Conservation (phyloP, 2,888 invertebrate genomes). For the Harpalus rubripes region DNA sequence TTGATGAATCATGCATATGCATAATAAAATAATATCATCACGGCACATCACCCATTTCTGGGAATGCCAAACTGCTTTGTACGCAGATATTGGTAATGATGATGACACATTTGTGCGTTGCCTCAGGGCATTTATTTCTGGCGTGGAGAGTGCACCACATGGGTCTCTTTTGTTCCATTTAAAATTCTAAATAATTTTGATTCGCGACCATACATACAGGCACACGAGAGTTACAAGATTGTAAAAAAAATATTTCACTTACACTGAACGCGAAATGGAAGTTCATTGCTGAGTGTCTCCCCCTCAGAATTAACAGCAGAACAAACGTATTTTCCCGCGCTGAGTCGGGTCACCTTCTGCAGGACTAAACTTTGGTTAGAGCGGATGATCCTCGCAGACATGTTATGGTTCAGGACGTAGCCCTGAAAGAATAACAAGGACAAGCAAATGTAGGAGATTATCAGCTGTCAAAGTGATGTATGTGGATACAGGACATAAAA, state of each 20-base stretch:
- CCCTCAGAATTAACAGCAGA: slow-evolving; percentile 93
- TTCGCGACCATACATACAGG: too few relatives aligned
- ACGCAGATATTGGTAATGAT: too few relatives aligned
- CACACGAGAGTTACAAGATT: too few relatives aligned
- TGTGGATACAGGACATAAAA: neutral
- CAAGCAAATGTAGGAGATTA: slow-evolving; percentile 21
- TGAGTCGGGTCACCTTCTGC: slow-evolving; percentile 92
- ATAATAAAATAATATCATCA: too few relatives aligned
- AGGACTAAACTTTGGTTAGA: slow-evolving; percentile 95
- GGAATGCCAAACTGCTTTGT: too few relatives aligned
- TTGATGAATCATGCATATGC: too few relatives aligned
- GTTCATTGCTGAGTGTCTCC: slow-evolving; percentile 91
- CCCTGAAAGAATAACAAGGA: slow-evolving; percentile 80
- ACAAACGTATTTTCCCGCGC: slow-evolving; percentile 93
- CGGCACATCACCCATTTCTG: too few relatives aligned
- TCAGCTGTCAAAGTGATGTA: slow-evolving; percentile 44
- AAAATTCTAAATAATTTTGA: too few relatives aligned
- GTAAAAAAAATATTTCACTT: slow-evolving; percentile 80
- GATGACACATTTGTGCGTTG: too few relatives aligned
- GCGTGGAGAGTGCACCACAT: too few relatives aligned
- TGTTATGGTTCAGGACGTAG: slow-evolving; percentile 89
- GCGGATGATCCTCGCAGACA: slow-evolving; percentile 91
- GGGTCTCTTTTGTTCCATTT: too few relatives aligned
- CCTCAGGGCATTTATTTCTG: too few relatives aligned
- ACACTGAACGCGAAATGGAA: slow-evolving; percentile 93